Conservation (phyloP, 53 echinoderm and acorn worm species). For the Glandiceps talaboti region DNA sequence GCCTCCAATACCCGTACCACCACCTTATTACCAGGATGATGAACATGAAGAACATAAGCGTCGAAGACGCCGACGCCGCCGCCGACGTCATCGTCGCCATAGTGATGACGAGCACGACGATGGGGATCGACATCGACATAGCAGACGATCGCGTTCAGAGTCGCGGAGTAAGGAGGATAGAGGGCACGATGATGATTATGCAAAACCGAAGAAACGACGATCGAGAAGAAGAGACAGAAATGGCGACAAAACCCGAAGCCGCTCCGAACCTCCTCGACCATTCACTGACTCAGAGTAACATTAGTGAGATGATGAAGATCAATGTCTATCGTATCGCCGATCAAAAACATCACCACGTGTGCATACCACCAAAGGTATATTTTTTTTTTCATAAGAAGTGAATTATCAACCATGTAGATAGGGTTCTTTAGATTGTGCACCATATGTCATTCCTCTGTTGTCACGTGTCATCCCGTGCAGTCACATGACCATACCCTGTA, state of each 20-base stretch:
- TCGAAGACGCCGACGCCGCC: neutral
- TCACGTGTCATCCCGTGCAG: too few relatives aligned
- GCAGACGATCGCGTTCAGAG: neutral
- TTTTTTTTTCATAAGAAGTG: too few relatives aligned
- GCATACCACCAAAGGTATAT: too few relatives aligned
- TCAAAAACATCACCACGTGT: too few relatives aligned
- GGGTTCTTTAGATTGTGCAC: too few relatives aligned
- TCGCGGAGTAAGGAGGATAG: neutral
- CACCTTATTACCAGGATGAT: neutral
- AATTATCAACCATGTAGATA: too few relatives aligned
- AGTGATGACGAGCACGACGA: neutral
- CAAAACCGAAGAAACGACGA: neutral
- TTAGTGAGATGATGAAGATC: too few relatives aligned
- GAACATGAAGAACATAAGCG: too few relatives aligned
- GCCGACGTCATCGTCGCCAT: neutral
- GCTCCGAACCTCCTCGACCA: neutral
- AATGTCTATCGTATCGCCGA: too few relatives aligned
- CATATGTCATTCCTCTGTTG: too few relatives aligned
- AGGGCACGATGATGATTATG: neutral
- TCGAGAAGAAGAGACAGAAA: neutral
- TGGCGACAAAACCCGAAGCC: neutral
- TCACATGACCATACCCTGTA: too few relatives aligned
- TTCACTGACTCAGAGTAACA: too few relatives aligned
- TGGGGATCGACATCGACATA: neutral
- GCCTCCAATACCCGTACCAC: neutral